Evolutionary conservation across 2,113 vertebrate genomes (phyloP).

Genomic region (Chionomys nivalis): DNA sequence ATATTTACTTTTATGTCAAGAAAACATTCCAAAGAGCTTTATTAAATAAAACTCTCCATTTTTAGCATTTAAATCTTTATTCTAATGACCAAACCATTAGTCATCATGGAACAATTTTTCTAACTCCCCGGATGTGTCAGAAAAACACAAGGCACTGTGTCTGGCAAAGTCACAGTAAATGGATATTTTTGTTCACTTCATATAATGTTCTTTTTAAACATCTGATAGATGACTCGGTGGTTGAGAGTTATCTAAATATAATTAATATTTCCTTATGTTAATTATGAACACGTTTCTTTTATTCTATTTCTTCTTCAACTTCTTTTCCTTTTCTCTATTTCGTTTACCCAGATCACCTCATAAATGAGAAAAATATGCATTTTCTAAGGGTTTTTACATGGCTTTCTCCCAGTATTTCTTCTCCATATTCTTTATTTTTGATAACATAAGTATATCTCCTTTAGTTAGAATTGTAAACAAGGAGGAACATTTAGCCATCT

Average conservation of each 20-base stretch:
- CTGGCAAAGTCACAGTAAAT: background rate
- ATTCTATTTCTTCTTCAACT: no score
- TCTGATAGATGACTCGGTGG: background rate
- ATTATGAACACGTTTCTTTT: background rate
- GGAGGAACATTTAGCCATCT: background rate
- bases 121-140: background rate
- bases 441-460: conserved; percentile 5
- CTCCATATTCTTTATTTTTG: background rate
- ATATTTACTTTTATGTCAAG: background rate
- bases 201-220: background rate
- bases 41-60: background rate
- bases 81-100: background rate
- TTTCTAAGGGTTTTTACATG: background rate
- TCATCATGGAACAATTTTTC: background rate
- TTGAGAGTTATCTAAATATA: background rate
- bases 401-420: background rate
- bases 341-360: background rate
- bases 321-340: background rate
- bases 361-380: background rate
- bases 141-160: background rate
- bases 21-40: background rate
- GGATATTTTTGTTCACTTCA: conserved; percentile 21
- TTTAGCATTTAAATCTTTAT: background rate
- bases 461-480: conserved; percentile 23
- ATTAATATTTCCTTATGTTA: background rate